A percentile compares a stretch with the other conserved stretches of the same genome.
Conservation (phyloP, 2,113 vertebrate genomes). For the Camelus dromedarius region DNA sequence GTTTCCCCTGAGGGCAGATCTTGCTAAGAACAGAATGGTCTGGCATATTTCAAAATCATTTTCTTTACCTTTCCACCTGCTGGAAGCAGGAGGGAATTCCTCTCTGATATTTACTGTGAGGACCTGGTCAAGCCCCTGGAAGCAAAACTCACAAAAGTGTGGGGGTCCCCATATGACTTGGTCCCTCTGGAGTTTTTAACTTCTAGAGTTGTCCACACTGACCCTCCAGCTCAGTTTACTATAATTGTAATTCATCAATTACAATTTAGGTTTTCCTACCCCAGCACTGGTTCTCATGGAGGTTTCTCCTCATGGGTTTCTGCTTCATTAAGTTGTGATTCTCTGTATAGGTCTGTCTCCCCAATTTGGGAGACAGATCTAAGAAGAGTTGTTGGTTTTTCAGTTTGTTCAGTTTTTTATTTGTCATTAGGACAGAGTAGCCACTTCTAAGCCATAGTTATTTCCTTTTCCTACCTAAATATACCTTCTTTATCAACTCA, state of each 20-base stretch:
- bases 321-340: not conserved
- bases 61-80: not conserved
- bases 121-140: not conserved
- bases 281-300: not conserved
- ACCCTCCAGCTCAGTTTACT: not conserved
- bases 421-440: not conserved
- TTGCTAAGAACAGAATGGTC: slow-evolving; percentile 18
- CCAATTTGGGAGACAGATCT: not conserved
- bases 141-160: not conserved
- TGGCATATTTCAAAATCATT: not conserved
- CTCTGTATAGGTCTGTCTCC: not conserved
- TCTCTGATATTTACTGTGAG: not conserved
- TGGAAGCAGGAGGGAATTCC: not conserved
- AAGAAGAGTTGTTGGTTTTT: slow-evolving; percentile 15
- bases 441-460: slow-evolving; percentile 33
- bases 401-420: slow-evolving; percentile 34
- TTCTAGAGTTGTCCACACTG: not conserved
- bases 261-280: not conserved
- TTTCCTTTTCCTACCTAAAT: slow-evolving; percentile 27
- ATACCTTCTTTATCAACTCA: slow-evolving; percentile 35
- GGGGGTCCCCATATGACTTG: not conserved
- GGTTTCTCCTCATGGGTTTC: not conserved
- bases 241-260: not conserved
- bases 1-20: not conserved
- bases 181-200: not conserved